Evolutionary conservation across 2,797 vertebrate genomes (phyloP), one percentile per base, ranked within the genome.

Genomic region (Pantherophis vulpinus): DNA sequence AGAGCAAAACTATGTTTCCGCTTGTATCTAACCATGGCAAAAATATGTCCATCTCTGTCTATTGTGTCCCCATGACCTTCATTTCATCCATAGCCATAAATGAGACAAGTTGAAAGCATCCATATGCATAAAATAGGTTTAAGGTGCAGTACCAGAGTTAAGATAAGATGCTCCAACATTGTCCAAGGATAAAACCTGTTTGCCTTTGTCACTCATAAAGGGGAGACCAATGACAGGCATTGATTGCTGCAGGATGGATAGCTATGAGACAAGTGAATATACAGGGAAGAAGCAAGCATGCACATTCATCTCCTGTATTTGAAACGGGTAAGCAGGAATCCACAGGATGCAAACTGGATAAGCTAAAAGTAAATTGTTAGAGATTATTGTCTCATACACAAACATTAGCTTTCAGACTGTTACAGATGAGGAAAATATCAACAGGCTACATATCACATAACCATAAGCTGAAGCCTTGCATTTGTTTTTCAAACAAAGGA

Each of bases 401-500:
- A 25, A 83, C 42, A 83, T 83, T 25, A 83, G 63, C 89, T 56
- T 29, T 79, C 56, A 61, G 23, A 23, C 8, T n/a, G 42, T 56
- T 59, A 56, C 25, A 89, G 66, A 70, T 63, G 70, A 32, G 63
- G 11, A 25, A 91, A 89, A 29, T 89, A 88, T 29, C 90, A 86
- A 89, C 37, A 58, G 27, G 32, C 61, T 89, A 93, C 51, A 61
- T 37, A 89, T 56, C 61, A 89, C 79, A 74, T 79, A n/a, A 58
- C 58, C 27, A 61, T 59, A 63, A 86, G 55, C 54, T 91, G 70
- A 89, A 93, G 47, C 47, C 58, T 92, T 86, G 70, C 83, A 70
- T 91, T 93, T 91, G 87, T 93, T 91, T 91, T 51, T 86, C 47
- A 93, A 91, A 93, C 90, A 91, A 89, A 89, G 12, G 32, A 59